These are phyloP conservation scores for Andrena bucephala DNA, from an alignment of 2,888 invertebrate species.

Conservation along the genomic window DNA sequence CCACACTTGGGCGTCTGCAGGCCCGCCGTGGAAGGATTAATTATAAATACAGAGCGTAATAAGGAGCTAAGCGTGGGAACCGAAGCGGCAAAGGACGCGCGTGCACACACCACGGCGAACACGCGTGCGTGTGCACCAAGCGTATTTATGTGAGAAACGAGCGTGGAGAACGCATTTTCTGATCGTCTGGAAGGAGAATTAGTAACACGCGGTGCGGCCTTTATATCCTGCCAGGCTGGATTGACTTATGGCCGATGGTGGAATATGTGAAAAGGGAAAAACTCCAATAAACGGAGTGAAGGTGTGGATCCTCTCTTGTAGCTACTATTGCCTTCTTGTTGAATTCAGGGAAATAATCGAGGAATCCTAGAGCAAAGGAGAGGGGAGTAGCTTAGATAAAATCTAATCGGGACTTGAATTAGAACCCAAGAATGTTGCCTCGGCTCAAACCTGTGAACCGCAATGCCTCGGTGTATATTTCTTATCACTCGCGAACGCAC, in stretches of 20 bases:
- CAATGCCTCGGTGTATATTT: background rate
- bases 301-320: too few relatives aligned
- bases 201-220: conserved; percentile 28
- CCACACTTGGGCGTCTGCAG: conserved; percentile 29
- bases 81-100: conserved; percentile 64
- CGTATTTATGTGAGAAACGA: conserved; percentile 62
- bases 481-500: conserved; percentile 8
- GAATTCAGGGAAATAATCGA: too few relatives aligned
- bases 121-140: conserved; percentile 10
- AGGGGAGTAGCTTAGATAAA: background rate
- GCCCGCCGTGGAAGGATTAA: conserved; percentile 68
- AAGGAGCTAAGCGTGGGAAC: conserved; percentile 78
- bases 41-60: conserved; percentile 76
- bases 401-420: background rate
- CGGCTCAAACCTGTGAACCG: background rate
- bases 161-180: conserved; percentile 33
- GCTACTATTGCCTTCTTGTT: too few relatives aligned
- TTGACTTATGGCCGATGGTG: background rate
- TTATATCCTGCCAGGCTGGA: background rate
- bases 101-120: conserved; percentile 22
- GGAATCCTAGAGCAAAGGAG: too few relatives aligned
- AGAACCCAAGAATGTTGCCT: background rate
- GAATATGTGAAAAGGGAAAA: too few relatives aligned
- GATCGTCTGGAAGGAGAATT: conserved; percentile 49
- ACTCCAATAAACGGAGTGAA: too few relatives aligned